Conservation (phyloP, 2,113 vertebrate genomes). For the Acanthisitta chloris region DNA sequence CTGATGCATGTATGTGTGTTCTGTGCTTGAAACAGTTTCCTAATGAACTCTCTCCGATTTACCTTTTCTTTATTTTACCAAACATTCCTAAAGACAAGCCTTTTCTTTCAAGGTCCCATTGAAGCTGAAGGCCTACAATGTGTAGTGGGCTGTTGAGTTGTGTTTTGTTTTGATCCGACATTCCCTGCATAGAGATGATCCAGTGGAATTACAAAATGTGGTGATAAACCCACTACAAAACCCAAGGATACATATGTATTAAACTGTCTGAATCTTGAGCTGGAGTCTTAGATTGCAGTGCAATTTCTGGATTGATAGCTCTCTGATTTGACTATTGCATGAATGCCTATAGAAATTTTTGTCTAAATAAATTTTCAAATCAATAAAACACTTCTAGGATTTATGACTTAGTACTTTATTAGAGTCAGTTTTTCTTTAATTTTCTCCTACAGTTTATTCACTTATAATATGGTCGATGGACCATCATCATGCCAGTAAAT, state of each 20-base stretch:
- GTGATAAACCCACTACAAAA: neutral
- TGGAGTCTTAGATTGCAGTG: neutral
- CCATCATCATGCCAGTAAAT: neutral
- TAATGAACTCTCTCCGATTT: neutral
- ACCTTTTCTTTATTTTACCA: neutral
- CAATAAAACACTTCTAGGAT: neutral
- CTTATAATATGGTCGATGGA: neutral
- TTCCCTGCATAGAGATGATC: neutral
- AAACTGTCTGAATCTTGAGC: neutral
- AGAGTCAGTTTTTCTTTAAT: neutral
- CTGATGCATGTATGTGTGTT: fast-evolving
- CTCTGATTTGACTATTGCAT: neutral
- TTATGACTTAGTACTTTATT: neutral
- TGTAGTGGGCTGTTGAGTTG: neutral
- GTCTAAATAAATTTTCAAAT: neutral
- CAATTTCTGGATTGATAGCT: neutral
- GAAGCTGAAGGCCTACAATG: neutral
- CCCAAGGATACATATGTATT: fast-evolving
- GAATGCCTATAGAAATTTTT: neutral
- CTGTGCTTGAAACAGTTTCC: neutral
- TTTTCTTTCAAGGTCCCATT: neutral
- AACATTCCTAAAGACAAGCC: neutral
- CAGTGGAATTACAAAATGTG: neutral
- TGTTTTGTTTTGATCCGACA: neutral
- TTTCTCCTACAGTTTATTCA: neutral